phyloP scores from a whole-genome alignment of 2,888 invertebrate genomes.

The Podabrus alpinus region DNA sequence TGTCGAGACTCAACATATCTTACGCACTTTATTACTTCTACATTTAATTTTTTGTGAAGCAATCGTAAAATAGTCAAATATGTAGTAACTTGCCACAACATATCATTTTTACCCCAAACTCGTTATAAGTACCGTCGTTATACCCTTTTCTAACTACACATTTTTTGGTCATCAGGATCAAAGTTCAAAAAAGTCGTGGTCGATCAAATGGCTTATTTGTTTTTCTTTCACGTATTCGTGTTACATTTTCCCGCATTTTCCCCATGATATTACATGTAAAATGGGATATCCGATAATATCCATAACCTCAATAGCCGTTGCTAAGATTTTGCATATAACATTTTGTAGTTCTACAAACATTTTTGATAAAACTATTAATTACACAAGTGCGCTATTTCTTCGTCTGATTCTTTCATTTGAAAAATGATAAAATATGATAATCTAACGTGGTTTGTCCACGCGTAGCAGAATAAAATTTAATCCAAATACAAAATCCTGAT shows the following conservation, averaged over 20 bases:
- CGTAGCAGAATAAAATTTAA: background rate
- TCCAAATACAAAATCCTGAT: background rate
- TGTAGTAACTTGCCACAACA: conserved; percentile 11
- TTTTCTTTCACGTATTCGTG: conserved; percentile 10
- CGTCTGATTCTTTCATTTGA: background rate
- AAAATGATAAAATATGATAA: background rate
- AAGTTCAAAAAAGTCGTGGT: conserved; percentile 6
- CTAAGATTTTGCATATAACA: background rate
- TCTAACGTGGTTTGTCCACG: too few species aligned
- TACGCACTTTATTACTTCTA: conserved; percentile 31
- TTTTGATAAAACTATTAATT: background rate
- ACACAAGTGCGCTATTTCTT: background rate
- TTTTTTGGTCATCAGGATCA: background rate
- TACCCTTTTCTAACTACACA: background rate
- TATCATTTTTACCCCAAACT: background rate
- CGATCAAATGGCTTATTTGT: conserved; percentile 9
- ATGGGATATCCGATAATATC: background rate
- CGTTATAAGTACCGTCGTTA: background rate
- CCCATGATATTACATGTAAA: background rate
- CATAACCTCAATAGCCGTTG: background rate
- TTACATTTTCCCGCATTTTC: conserved; percentile 3
- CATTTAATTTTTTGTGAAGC: conserved; percentile 28
- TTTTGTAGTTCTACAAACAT: background rate
- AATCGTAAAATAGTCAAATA: conserved; percentile 28
- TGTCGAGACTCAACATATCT: conserved; percentile 25